phyloP scores from a whole-genome alignment of 2,888 invertebrate genomes.

The Drosophila picticornis region DNA sequence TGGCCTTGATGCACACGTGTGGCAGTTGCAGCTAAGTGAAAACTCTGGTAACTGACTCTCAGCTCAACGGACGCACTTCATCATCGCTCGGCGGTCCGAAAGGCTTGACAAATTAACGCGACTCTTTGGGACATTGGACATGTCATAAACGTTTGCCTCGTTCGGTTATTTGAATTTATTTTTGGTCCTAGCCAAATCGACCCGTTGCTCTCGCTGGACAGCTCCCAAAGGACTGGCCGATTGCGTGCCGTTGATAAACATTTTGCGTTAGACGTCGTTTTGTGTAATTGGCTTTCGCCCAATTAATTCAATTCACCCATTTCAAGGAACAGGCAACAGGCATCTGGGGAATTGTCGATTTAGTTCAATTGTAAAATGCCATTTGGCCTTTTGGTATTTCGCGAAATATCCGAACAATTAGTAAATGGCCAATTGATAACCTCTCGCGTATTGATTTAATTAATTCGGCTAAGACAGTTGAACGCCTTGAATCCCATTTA shows the following conservation, averaged over 20 bases:
- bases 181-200: constrained; percentile 28
- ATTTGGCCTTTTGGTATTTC: constrained; percentile 26
- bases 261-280: constrained; percentile 66
- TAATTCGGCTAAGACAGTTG: constrained; percentile 68
- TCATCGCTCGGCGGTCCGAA: constrained; percentile 35
- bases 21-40: constrained; percentile 50
- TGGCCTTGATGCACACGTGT: constrained; percentile 29
- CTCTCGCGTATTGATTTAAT: constrained; percentile 64
- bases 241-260: constrained; percentile 61
- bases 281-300: constrained; percentile 75
- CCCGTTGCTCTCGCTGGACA: constrained; percentile 5
- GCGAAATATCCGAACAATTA: constrained; percentile 51
- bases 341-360: constrained; percentile 28
- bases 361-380: constrained; percentile 42
- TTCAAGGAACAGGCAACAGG: constrained; percentile 19
- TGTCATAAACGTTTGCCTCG: constrained; percentile 31
- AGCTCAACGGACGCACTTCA: constrained; percentile 43
- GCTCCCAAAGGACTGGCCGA: constrained; percentile 44
- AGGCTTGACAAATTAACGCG: constrained; percentile 72
- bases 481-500: constrained; percentile 52
- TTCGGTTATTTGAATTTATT: constrained; percentile 51
- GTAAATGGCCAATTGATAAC: constrained; percentile 55
- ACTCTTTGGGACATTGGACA: constrained; percentile 32
- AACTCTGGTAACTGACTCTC: constrained; percentile 39
- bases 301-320: constrained; percentile 70